Conservation (phyloP, 2,888 invertebrate species). For the Holacanthella duospinosa region DNA sequence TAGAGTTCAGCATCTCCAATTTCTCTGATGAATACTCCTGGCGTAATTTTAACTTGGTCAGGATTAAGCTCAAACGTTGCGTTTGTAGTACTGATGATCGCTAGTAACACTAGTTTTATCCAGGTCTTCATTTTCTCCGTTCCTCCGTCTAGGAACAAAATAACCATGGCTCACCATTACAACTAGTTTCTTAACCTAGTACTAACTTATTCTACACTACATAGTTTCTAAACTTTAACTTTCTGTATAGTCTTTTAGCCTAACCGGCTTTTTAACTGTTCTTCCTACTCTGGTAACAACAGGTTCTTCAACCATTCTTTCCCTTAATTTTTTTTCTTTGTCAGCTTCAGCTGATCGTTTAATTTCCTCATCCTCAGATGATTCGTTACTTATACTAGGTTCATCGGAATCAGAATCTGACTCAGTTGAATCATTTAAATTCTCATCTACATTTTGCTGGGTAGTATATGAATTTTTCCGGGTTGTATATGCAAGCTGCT, state of each 20-base stretch:
- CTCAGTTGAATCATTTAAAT: background rate
- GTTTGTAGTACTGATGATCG: background rate
- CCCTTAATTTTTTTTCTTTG: background rate
- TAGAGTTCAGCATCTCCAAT: background rate
- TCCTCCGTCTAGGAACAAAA: no score
- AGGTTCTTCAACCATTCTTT: background rate
- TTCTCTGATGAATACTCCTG: slow-evolving; percentile 2
- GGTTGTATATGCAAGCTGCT: no score
- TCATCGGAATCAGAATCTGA: background rate
- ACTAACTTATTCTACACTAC: background rate
- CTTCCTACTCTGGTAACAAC: background rate
- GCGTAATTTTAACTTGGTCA: background rate
- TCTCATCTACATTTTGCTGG: background rate
- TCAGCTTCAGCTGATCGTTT: no score
- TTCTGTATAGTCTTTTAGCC: background rate
- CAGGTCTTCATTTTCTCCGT: background rate
- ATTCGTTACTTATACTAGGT: background rate
- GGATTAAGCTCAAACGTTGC: background rate
- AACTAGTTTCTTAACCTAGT: no score
- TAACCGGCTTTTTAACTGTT: background rate
- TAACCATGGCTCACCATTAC: no score
- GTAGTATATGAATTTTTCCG: no score
- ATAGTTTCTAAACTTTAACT: background rate
- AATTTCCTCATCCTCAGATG: background rate
- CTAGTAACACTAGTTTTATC: background rate